Conservation (phyloP, 2,888 invertebrate genomes). For the Heliconius aoede region DNA sequence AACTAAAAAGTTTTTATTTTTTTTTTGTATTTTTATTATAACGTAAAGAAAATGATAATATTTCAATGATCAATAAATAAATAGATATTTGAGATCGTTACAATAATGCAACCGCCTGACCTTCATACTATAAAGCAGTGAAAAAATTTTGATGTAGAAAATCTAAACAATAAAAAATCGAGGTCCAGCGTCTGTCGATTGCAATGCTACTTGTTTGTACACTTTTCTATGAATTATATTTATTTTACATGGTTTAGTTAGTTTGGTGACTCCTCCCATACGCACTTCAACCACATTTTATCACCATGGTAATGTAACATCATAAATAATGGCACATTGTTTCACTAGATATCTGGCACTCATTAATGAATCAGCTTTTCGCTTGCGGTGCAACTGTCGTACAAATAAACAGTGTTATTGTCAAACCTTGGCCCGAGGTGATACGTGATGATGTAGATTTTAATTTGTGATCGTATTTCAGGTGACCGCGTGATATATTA, state of each 20-base stretch:
- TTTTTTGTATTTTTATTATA: slow-evolving; percentile 26
- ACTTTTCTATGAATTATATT: slow-evolving; percentile 50
- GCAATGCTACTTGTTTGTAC: slow-evolving; percentile 35
- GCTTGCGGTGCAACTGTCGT: slow-evolving; percentile 63
- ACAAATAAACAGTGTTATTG: slow-evolving; percentile 50
- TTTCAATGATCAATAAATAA: slow-evolving; percentile 17
- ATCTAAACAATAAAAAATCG: slow-evolving; percentile 47
- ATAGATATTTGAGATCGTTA: slow-evolving; percentile 52
- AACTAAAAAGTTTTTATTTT: neutral
- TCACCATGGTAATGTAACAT: slow-evolving; percentile 58
- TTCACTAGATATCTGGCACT: slow-evolving; percentile 61
- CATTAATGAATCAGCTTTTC: slow-evolving; percentile 63
- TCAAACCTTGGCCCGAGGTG: slow-evolving; percentile 56
- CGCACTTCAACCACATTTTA: slow-evolving; percentile 80
- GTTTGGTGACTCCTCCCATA: slow-evolving; percentile 67
- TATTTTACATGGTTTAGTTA: slow-evolving; percentile 67
- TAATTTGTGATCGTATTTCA: slow-evolving; percentile 45
- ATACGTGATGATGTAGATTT: slow-evolving; percentile 56
- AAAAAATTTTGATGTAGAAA: slow-evolving; percentile 51
- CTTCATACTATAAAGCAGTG: slow-evolving; percentile 55
- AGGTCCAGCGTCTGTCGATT: slow-evolving; percentile 65
- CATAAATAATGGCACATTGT: slow-evolving; percentile 57
- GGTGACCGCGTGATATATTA: slow-evolving; percentile 35
- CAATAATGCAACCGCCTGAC: slow-evolving; percentile 66
- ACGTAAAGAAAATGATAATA: slow-evolving; percentile 11